A percentile compares a stretch with the other conserved stretches of the same genome.
phyloP scores from a whole-genome alignment of 2,113 vertebrate genomes.

The Ciconia maguari region DNA sequence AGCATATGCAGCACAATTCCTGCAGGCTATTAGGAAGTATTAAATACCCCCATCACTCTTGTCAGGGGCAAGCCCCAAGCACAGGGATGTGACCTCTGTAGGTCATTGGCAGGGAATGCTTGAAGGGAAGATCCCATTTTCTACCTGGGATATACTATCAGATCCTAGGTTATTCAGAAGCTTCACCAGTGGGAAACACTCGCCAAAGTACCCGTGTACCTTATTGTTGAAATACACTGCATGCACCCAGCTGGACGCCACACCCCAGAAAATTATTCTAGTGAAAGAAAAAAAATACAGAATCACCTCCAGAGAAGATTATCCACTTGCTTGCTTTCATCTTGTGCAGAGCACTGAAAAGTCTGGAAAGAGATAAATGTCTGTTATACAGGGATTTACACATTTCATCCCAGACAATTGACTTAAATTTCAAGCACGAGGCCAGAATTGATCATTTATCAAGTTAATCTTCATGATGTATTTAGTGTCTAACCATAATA shows the following conservation, averaged over 20 bases:
- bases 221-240: background rate
- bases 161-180: background rate
- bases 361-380: constrained; percentile 42
- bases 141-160: background rate
- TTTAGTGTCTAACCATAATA: constrained; percentile 36
- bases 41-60: background rate
- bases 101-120: background rate
- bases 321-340: constrained; percentile 25
- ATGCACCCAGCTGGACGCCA: background rate
- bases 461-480: constrained; percentile 52
- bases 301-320: constrained; percentile 16
- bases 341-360: constrained; percentile 14
- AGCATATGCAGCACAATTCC: background rate
- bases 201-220: background rate
- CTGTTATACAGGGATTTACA: constrained; percentile 35
- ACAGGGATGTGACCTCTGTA: background rate
- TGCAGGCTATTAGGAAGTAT: background rate
- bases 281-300: background rate
- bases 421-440: constrained; percentile 44
- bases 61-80: background rate
- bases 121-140: background rate
- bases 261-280: background rate
- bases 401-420: constrained; percentile 46
- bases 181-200: background rate
- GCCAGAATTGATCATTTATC: constrained; percentile 47